phyloP scores from a whole-genome alignment of 2,888 invertebrate species.

The Drosophila algonquin region DNA sequence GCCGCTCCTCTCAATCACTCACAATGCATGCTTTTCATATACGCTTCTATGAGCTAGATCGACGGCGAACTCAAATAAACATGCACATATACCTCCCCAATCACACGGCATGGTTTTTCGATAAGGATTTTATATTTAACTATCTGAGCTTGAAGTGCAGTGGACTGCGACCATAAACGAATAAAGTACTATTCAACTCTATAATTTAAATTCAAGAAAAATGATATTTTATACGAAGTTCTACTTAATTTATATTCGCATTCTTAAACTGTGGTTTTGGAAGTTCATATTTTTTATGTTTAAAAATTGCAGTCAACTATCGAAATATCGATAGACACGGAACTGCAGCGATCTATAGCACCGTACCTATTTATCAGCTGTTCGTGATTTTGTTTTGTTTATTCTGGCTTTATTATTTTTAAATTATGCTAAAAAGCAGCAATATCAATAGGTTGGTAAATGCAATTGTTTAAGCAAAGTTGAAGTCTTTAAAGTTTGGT shows the following conservation, averaged over 20 bases:
- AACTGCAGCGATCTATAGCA: background rate
- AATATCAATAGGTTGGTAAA: constrained; percentile 70
- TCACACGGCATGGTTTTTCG: too few relatives aligned
- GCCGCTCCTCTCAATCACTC: too few relatives aligned
- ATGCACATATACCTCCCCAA: too few relatives aligned
- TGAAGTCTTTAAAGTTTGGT: background rate
- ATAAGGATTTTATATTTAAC: too few relatives aligned
- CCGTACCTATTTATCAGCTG: constrained; percentile 21
- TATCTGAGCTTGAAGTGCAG: too few relatives aligned
- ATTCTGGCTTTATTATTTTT: constrained; percentile 3
- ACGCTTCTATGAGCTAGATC: too few relatives aligned
- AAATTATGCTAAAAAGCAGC: constrained; percentile 75
- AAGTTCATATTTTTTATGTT: too few relatives aligned
- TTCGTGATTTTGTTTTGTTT: constrained; percentile 21
- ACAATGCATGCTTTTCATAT: too few relatives aligned
- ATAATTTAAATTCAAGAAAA: too few relatives aligned
- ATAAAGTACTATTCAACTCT: too few relatives aligned
- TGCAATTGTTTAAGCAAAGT: background rate
- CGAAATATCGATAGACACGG: background rate
- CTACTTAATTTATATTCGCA: background rate
- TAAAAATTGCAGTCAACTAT: background rate
- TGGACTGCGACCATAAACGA: too few relatives aligned
- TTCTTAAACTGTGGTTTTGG: background rate
- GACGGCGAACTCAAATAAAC: too few relatives aligned
- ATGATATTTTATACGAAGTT: background rate